Evolutionary conservation across 1,140 invertebrate species (phyloP).

Genomic region (Sweltsa coloradensis): DNA sequence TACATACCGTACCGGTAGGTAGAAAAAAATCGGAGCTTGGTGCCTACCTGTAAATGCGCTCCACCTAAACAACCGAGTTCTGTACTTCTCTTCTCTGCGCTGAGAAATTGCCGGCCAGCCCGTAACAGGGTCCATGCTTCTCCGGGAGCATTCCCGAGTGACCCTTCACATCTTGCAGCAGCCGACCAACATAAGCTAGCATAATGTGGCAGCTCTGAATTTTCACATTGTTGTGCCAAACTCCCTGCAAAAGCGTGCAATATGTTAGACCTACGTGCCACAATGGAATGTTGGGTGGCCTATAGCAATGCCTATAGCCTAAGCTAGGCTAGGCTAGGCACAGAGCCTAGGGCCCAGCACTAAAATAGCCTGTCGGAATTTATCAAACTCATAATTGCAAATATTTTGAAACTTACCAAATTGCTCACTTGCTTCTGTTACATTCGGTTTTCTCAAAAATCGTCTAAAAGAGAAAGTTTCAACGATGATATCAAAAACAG

Average conservation of each 20-base stretch:
- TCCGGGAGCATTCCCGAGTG: conserved; percentile 50
- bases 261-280: neutral
- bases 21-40: too few relatives aligned
- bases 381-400: conserved; percentile 5
- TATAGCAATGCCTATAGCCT: too few relatives aligned
- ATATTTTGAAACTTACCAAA: conserved; percentile 31
- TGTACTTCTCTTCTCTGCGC: conserved; percentile 49
- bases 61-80: conserved; percentile 52
- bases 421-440: conserved; percentile 54
- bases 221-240: conserved; percentile 56
- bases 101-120: conserved; percentile 60
- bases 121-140: conserved; percentile 57
- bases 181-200: conserved; percentile 65
- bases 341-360: too few relatives aligned
- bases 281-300: neutral
- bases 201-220: conserved; percentile 60
- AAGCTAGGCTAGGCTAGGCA: too few relatives aligned
- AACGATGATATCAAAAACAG: conserved; percentile 2
- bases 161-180: conserved; percentile 61
- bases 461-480: conserved; percentile 37
- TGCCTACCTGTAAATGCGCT: conserved; percentile 64
- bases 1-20: too few relatives aligned
- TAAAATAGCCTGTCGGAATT: neutral
- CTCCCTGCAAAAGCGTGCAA: conserved; percentile 34
- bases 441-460: conserved; percentile 63